Percentiles rank a stretch among this genome's conserved stretches.
phyloP scores from a whole-genome alignment of 2,113 vertebrate genomes.

The Bombycilla garrulus region DNA sequence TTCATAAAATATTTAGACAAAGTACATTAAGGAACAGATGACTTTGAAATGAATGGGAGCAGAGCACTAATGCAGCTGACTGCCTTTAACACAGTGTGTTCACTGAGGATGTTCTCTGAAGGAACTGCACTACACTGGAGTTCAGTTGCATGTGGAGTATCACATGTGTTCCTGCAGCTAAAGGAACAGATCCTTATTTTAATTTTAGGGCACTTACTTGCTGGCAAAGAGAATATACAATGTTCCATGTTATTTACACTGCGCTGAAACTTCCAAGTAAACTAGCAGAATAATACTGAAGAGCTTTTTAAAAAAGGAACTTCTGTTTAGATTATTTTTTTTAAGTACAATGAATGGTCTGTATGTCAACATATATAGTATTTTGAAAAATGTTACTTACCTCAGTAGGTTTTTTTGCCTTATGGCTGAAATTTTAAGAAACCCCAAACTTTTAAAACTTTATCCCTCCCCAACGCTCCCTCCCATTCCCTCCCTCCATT shows the following conservation, averaged over 20 bases:
- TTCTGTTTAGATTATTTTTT: not conserved
- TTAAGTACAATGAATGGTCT: not conserved
- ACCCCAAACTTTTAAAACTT: not conserved
- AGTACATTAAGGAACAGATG: constrained; percentile 41
- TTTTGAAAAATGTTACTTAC: not conserved
- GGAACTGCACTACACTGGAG: not conserved
- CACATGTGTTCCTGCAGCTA: not conserved
- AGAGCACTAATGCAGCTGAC: not conserved
- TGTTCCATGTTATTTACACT: not conserved
- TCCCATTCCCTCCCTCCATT: not conserved
- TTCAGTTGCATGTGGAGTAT: not conserved
- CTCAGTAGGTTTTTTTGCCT: not conserved
- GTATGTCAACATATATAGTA: not conserved
- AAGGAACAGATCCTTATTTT: not conserved
- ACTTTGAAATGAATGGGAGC: constrained; percentile 19
- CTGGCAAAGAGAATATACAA: not conserved
- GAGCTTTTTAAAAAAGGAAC: not conserved
- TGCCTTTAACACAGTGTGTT: not conserved
- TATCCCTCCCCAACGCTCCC: rapidly evolving
- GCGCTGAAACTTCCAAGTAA: not conserved
- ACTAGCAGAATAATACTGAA: not conserved
- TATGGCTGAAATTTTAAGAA: not conserved
- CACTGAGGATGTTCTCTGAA: not conserved
- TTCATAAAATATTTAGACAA: constrained; percentile 64
- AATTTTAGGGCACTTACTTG: not conserved